These are phyloP conservation scores for Danio rerio DNA, from an alignment of 2,113 vertebrate genomes.

Conservation along the genomic window GRCz12tu NC_133177.1:60163001-60163500, in stretches of 20 bases:
- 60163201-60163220: not conserved
- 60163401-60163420: too few species aligned
- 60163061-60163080: slow-evolving; percentile 95
- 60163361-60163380: not conserved
- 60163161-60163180: not conserved
- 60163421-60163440: too few species aligned
- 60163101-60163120: slow-evolving; percentile 87
- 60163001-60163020: not conserved
- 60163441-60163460: too few species aligned
- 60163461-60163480: too few species aligned
- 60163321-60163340: slow-evolving; percentile 97
- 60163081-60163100: slow-evolving; percentile 94
- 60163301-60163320: slow-evolving; percentile 96
- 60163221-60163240: slow-evolving; percentile 76
- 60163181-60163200: not conserved
- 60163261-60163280: slow-evolving; percentile 93
- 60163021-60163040: slow-evolving; percentile 93
- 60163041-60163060: slow-evolving; percentile 87
- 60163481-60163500: too few species aligned
- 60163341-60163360: not conserved
- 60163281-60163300: slow-evolving; percentile 93
- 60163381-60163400: not conserved
- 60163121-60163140: not conserved
- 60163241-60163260: slow-evolving; percentile 94
- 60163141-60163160: too few species aligned